Evolutionary conservation across 2,797 vertebrate genomes (phyloP).

Genomic region (Pseudochaenichthys georgianus): DNA sequence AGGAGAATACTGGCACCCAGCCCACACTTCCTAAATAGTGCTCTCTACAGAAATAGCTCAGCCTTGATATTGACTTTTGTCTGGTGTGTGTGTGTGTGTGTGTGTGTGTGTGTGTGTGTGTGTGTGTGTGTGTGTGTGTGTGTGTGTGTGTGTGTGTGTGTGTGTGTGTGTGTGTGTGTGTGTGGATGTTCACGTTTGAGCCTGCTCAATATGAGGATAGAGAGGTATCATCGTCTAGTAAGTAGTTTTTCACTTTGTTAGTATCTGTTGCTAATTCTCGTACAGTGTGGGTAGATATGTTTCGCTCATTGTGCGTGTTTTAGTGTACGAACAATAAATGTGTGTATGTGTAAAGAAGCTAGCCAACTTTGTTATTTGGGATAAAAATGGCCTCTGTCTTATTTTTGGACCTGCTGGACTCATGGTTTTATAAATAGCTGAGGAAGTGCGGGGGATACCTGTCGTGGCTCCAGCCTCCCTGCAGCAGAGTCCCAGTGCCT

Average conservation of each 20-base stretch:
- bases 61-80: conserved; percentile 86
- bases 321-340: conserved; percentile 13
- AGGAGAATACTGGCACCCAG: conserved; percentile 81
- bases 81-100: too few relatives aligned
- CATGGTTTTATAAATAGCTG: conserved; percentile 83
- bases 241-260: conserved; percentile 57
- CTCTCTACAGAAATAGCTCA: conserved; percentile 86
- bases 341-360: conserved; percentile 30
- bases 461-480: conserved; percentile 71
- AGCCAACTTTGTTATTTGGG: conserved; percentile 67
- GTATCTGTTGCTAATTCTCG: conserved; percentile 28
- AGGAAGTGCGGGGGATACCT: conserved; percentile 85
- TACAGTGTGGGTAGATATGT: conserved; percentile 6
- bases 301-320: conserved; percentile 16
- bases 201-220: conserved; percentile 45
- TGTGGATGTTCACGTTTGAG: conserved; percentile 17
- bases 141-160: conserved; percentile 34
- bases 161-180: conserved; percentile 14
- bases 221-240: conserved; percentile 56
- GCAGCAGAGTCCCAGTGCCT: conserved; percentile 66
- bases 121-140: conserved; percentile 19
- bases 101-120: conserved; percentile 38
- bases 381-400: conserved; percentile 84
- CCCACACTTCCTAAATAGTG: conserved; percentile 85
- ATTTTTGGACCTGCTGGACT: conserved; percentile 85